Conservation (phyloP, 2,113 vertebrate species). For the Noturus placidus region DNA sequence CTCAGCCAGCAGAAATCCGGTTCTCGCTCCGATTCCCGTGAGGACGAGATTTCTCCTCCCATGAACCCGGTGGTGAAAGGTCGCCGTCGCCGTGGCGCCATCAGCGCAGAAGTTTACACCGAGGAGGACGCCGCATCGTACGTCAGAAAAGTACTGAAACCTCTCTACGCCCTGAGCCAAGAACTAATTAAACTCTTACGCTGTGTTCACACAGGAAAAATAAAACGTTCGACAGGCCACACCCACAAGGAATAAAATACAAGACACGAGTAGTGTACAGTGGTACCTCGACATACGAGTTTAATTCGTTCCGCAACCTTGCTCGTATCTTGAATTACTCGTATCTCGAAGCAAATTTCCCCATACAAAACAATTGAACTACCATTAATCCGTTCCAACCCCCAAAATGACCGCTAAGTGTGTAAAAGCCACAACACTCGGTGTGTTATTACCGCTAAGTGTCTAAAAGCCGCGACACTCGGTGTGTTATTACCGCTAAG, state of each 20-base stretch:
- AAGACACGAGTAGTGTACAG: neutral
- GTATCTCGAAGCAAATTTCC: too few species aligned
- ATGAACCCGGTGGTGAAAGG: slow-evolving; percentile 97
- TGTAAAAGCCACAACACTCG: too few species aligned
- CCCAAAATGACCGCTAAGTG: too few species aligned
- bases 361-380: too few species aligned
- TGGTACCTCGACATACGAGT: too few species aligned
- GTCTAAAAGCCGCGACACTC: too few species aligned
- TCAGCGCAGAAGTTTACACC: slow-evolving; percentile 98
- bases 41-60: slow-evolving; percentile 96
- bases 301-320: too few species aligned
- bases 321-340: too few species aligned
- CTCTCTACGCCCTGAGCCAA: neutral
- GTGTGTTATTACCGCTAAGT: too few species aligned
- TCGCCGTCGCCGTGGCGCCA: slow-evolving; percentile 89
- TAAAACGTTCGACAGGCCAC: neutral
- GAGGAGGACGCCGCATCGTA: slow-evolving; percentile 98
- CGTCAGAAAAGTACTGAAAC: slow-evolving; percentile 86
- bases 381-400: too few species aligned
- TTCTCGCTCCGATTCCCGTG: slow-evolving; percentile 89
- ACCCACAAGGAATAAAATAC: neutral
- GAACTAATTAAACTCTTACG: neutral
- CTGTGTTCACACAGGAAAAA: neutral
- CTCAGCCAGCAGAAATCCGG: slow-evolving; percentile 91
- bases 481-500: too few species aligned